Percentiles rank a stretch among this genome's conserved stretches.
These are phyloP conservation scores for Popillia japonica DNA, from an alignment of 1,140 invertebrate genomes.

Conservation along the genomic window DNA sequence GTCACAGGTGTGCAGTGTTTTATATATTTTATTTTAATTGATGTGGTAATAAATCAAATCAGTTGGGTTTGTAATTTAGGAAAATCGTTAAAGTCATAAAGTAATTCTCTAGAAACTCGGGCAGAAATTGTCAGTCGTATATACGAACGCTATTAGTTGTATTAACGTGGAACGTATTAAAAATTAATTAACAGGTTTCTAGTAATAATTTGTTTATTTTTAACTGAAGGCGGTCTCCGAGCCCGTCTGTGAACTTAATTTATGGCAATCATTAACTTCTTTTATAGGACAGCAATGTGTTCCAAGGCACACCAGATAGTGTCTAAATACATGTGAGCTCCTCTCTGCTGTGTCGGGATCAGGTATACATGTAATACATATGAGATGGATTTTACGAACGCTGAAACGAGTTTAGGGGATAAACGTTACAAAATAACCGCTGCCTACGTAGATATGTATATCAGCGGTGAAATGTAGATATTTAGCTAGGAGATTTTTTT, in stretches of 20 bases:
- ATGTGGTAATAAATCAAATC: constrained; percentile 16
- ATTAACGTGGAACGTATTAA: constrained; percentile 30
- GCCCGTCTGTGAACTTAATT: constrained; percentile 38
- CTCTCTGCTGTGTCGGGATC: not conserved
- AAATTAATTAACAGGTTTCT: constrained; percentile 38
- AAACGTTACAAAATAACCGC: constrained; percentile 14
- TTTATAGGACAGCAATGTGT: constrained; percentile 42
- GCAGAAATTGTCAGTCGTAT: not conserved
- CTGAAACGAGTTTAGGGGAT: not conserved
- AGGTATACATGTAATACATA: not conserved
- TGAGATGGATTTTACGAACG: not conserved
- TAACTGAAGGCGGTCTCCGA: constrained; percentile 41
- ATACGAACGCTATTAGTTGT: constrained; percentile 10
- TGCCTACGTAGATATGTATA: not conserved
- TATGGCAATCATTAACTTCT: constrained; percentile 43
- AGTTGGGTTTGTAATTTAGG: constrained; percentile 5
- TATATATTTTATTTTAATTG: not conserved
- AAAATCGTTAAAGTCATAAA: constrained; percentile 14
- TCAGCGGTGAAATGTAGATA: not conserved
- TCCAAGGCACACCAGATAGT: constrained; percentile 40
- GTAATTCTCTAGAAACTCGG: constrained; percentile 1
- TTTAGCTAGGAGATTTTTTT: not conserved
- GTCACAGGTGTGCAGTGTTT: not conserved
- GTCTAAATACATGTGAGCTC: constrained; percentile 29
- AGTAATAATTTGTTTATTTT: constrained; percentile 42